Percentiles rank a stretch among this genome's conserved stretches.
Evolutionary conservation across 2,113 vertebrate species (phyloP).

Genomic region (Pseudois nayaur): DNA sequence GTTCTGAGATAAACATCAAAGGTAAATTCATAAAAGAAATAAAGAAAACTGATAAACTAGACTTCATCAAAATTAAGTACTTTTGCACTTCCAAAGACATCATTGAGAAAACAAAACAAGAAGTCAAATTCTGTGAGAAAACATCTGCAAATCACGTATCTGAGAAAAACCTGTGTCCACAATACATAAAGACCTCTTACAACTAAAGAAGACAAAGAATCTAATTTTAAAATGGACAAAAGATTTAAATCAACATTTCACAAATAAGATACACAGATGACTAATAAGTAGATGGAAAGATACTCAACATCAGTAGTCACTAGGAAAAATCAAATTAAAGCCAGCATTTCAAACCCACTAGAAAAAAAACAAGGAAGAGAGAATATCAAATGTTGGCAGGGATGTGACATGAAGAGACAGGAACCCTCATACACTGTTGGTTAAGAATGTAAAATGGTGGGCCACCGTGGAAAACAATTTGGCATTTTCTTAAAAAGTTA

Average conservation of each 20-base stretch:
- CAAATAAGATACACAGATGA: not conserved
- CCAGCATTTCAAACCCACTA: not conserved
- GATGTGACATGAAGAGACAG: not conserved
- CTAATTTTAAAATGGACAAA: not conserved
- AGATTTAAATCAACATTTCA: slow-evolving; percentile 10
- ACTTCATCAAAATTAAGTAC: not conserved
- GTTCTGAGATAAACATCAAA: not conserved
- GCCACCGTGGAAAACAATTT: not conserved
- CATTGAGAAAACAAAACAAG: not conserved
- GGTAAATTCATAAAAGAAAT: not conserved
- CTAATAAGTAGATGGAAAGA: not conserved
- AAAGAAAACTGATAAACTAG: not conserved
- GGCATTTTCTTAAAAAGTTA: not conserved
- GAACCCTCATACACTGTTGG: not conserved
- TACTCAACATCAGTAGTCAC: not conserved
- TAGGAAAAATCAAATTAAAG: slow-evolving; percentile 12
- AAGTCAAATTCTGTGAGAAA: not conserved
- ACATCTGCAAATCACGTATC: not conserved
- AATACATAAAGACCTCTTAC: not conserved
- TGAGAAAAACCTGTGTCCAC: not conserved
- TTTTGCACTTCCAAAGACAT: not conserved
- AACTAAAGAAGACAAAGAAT: not conserved
- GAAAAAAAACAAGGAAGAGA: not conserved
- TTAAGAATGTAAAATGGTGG: not conserved
- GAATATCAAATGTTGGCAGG: not conserved